Evolutionary conservation across 2,797 vertebrate species (phyloP).

Genomic region (Taeniopygia guttata): DNA sequence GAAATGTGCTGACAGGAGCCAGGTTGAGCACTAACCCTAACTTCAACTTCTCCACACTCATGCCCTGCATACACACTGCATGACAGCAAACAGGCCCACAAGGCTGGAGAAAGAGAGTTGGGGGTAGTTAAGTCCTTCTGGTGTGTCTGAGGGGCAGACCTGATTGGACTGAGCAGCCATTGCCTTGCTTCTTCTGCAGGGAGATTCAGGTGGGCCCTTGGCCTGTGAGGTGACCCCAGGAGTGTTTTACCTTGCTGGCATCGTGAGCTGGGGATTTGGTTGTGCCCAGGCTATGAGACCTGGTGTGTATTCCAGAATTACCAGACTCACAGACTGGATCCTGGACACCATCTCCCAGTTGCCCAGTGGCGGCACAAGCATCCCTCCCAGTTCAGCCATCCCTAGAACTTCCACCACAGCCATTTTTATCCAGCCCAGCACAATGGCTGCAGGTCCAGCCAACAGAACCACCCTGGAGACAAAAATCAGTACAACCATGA

Average conservation of each 20-base stretch:
- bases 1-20: background rate
- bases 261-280: slow-evolving; percentile 94
- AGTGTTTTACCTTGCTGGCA: slow-evolving; percentile 89
- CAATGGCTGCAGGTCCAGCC: background rate
- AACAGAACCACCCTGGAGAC: background rate
- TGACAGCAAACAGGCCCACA: background rate
- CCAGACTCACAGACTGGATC: slow-evolving; percentile 88
- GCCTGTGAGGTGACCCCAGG: slow-evolving; percentile 88
- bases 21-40: background rate
- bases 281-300: slow-evolving; percentile 89
- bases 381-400: background rate
- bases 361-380: background rate
- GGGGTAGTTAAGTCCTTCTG: background rate
- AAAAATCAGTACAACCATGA: background rate
- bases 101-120: background rate
- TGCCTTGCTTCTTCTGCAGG: slow-evolving; percentile 72
- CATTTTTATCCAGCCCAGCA: background rate
- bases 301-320: slow-evolving; percentile 88
- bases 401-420: background rate
- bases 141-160: background rate
- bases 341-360: slow-evolving; percentile 66
- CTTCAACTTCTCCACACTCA: background rate
- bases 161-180: background rate
- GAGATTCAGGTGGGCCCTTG: slow-evolving; percentile 94
- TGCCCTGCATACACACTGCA: background rate